phyloP scores from a whole-genome alignment of 2,113 vertebrate species.

The Dipodomys merriami region DNA sequence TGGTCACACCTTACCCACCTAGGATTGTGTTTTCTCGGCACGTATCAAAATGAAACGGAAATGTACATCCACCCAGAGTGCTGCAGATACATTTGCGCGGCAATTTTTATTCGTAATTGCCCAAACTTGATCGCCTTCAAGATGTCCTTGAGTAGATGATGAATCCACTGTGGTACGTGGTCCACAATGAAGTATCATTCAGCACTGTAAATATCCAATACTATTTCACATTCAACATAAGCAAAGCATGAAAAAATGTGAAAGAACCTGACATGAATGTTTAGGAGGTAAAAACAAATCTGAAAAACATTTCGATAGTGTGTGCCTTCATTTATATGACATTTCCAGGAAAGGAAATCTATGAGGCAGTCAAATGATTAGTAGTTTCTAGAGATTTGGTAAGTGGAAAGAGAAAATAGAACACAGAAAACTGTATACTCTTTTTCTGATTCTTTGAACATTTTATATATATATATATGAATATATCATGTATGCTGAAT shows the following conservation, averaged over 20 bases:
- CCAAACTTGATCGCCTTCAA: not conserved
- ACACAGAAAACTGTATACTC: not conserved
- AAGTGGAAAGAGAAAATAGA: no score
- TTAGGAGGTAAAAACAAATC: not conserved
- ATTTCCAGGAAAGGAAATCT: not conserved
- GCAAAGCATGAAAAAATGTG: not conserved
- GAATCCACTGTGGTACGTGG: not conserved
- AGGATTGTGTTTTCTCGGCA: not conserved
- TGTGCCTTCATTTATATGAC: not conserved
- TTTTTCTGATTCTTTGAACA: no score
- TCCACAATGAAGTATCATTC: not conserved
- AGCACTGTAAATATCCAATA: not conserved
- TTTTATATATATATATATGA: no score
- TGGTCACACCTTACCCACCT: not conserved
- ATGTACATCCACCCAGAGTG: not conserved
- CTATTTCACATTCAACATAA: no score
- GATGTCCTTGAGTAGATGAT: not conserved
- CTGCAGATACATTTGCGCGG: not conserved
- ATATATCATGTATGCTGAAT: no score
- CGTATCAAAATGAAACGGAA: not conserved
- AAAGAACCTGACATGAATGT: not conserved
- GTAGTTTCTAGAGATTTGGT: not conserved
- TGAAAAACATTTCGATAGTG: not conserved
- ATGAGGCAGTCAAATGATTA: not conserved
- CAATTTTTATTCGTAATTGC: not conserved